Evolutionary conservation across 2,797 vertebrate species (phyloP).

Genomic region (Molothrus ater): DNA sequence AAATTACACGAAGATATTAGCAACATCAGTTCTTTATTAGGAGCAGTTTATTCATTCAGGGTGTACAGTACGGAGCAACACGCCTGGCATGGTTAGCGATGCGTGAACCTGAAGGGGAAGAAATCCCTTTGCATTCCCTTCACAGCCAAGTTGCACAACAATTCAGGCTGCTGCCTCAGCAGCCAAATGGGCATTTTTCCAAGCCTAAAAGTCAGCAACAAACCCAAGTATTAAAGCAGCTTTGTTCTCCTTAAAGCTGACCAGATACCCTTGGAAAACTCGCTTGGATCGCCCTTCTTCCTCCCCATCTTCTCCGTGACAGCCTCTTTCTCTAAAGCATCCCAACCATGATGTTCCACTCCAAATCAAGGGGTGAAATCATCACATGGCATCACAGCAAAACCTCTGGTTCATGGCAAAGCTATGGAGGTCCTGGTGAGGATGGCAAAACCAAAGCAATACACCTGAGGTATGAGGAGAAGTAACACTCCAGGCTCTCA

Average conservation of each 20-base stretch:
- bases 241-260: conserved; percentile 30
- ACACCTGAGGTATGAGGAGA: background rate
- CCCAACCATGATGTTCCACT: background rate
- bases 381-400: background rate
- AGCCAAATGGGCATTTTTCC: conserved; percentile 65
- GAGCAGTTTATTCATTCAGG: conserved; percentile 60
- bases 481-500: background rate
- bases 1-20: conserved; percentile 62
- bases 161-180: conserved; percentile 65
- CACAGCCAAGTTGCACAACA: conserved; percentile 69
- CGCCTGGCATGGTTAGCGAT: conserved; percentile 67
- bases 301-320: background rate
- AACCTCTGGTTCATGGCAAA: background rate
- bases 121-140: conserved; percentile 69
- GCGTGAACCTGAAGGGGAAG: conserved; percentile 65
- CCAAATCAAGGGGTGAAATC: background rate
- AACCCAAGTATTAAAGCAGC: conserved; percentile 26
- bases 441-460: background rate
- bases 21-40: conserved; percentile 43
- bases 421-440: background rate
- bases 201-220: conserved; percentile 50
- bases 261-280: background rate
- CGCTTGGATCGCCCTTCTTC: background rate
- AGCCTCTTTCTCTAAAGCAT: background rate
- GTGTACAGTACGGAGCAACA: conserved; percentile 51